A percentile compares a stretch with the other conserved stretches of the same genome.
phyloP scores from a whole-genome alignment of 2,797 vertebrate species.

The Odontamblyopus lacepedii region DNA sequence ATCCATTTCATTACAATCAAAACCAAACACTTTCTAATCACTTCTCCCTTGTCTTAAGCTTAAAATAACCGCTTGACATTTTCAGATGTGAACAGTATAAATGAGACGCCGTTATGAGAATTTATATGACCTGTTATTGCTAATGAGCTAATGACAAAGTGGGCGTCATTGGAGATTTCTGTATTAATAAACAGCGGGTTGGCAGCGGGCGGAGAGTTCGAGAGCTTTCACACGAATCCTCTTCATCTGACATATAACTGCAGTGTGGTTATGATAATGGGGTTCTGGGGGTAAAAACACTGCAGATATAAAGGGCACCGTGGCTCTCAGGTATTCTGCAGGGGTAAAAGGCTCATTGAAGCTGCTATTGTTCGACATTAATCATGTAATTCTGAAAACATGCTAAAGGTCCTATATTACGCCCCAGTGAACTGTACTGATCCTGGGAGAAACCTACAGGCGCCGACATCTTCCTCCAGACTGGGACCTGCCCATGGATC shows the following conservation, averaged over 20 bases:
- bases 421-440: too few relatives aligned
- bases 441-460: too few relatives aligned
- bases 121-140: constrained; percentile 4
- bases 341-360: background rate
- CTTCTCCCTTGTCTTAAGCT: too few relatives aligned
- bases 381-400: too few relatives aligned
- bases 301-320: background rate
- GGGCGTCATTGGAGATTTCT: constrained; percentile 1
- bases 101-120: background rate
- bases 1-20: background rate
- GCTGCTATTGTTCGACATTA: background rate
- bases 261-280: background rate
- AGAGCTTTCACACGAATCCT: constrained; percentile 1
- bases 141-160: constrained; percentile 16
- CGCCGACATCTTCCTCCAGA: too few relatives aligned
- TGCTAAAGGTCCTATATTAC: too few relatives aligned
- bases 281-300: background rate
- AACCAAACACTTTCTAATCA: background rate
- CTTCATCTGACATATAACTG: constrained; percentile 1
- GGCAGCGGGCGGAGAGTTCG: constrained; percentile 3
- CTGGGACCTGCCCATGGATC: too few relatives aligned
- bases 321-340: background rate
- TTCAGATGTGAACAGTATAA: constrained; percentile 7
- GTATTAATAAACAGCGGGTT: constrained; percentile 3
- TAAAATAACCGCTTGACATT: constrained; percentile 12